A percentile compares a stretch with the other conserved stretches of the same genome.
phyloP scores from a whole-genome alignment of 2,113 vertebrate species.

The Condylura cristata region DNA sequence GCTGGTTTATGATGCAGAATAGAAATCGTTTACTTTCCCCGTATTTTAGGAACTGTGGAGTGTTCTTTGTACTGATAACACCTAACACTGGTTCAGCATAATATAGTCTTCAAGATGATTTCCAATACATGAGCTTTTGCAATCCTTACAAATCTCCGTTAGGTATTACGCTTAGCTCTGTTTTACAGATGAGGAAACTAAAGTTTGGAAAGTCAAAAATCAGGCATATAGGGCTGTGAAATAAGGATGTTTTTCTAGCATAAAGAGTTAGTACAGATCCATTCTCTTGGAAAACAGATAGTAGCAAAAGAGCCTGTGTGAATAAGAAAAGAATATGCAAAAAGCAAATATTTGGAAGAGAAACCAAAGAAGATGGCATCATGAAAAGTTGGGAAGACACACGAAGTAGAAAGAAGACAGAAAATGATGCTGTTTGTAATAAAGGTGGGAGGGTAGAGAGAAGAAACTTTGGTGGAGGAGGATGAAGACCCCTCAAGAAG shows the following conservation, averaged over 20 bases:
- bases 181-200: not conserved
- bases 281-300: not conserved
- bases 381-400: not conserved
- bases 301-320: not conserved
- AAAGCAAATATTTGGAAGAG: not conserved
- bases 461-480: not conserved
- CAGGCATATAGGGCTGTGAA: not conserved
- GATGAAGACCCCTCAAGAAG: not conserved
- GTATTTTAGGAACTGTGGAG: not conserved
- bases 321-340: not conserved
- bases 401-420: not conserved
- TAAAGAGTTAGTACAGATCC: not conserved
- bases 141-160: not conserved
- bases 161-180: not conserved
- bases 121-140: not conserved
- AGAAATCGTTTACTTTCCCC: constrained; percentile 10
- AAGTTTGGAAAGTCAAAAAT: not conserved
- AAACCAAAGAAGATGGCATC: not conserved
- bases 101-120: not conserved
- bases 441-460: not conserved
- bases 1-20: constrained; percentile 40
- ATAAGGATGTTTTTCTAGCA: not conserved
- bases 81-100: not conserved
- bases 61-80: constrained; percentile 1
- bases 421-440: not conserved